Conservation (phyloP, 1,140 invertebrate species). For the Danaus melanippus region DNA sequence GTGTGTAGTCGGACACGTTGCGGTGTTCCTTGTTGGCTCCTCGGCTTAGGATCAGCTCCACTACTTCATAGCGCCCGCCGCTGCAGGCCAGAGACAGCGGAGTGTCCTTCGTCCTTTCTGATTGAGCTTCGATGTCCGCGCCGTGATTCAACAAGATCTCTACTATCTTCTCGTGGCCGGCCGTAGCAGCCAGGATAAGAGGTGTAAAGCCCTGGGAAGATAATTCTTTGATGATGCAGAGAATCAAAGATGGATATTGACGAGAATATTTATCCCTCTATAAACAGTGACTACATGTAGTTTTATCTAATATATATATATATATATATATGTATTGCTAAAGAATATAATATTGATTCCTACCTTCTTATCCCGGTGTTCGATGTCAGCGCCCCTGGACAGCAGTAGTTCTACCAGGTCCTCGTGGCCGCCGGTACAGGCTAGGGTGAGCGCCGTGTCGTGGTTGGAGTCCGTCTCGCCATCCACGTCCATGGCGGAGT, state of each 20-base stretch:
- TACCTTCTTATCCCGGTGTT: slow-evolving; percentile 97
- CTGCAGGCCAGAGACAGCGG: slow-evolving; percentile 97
- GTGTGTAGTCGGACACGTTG: slow-evolving; percentile 99
- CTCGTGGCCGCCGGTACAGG: slow-evolving; percentile 97
- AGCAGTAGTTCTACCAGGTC: slow-evolving; percentile 95
- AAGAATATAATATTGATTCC: not conserved
- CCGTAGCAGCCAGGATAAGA: slow-evolving; percentile 96
- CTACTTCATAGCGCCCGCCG: slow-evolving; percentile 95
- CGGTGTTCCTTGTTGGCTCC: slow-evolving; percentile 98
- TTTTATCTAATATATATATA: too few species aligned
- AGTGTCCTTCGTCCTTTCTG: slow-evolving; percentile 98
- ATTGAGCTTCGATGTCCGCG: slow-evolving; percentile 98
- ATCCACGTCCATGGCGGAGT: slow-evolving; percentile 90
- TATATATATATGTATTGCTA: too few species aligned
- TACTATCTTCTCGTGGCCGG: slow-evolving; percentile 96
- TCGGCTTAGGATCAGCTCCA: slow-evolving; percentile 90
- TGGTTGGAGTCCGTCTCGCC: slow-evolving; percentile 98
- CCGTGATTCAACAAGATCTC: slow-evolving; percentile 93
- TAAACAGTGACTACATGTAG: too few species aligned
- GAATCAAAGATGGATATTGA: too few species aligned
- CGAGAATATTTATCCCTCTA: too few species aligned
- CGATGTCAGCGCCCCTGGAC: slow-evolving; percentile 92
- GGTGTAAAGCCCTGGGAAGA: slow-evolving; percentile 89
- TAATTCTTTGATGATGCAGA: not conserved
- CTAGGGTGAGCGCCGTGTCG: slow-evolving; percentile 97